Percentiles rank a stretch among this genome's conserved stretches.
Evolutionary conservation across 2,113 vertebrate species (phyloP).

Genomic region (Eublepharis macularius): DNA sequence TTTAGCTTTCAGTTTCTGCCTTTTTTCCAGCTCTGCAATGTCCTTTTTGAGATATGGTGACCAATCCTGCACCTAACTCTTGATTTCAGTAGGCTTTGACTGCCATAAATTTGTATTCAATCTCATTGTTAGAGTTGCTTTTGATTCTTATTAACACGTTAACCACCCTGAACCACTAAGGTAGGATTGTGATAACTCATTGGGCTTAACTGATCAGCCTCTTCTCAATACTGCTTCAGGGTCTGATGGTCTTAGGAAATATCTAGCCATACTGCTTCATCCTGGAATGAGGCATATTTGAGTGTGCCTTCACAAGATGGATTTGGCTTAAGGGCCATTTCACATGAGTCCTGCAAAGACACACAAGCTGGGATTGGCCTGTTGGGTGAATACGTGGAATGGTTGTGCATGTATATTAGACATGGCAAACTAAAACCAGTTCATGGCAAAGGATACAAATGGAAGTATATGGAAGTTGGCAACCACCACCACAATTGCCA

Average conservation of each 20-base stretch:
- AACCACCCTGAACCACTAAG: background rate
- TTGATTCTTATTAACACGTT: background rate
- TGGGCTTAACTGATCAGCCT: background rate
- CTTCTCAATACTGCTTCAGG: background rate
- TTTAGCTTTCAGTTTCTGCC: no score
- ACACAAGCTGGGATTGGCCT: background rate
- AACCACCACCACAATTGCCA: background rate
- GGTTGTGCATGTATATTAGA: background rate
- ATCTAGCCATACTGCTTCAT: background rate
- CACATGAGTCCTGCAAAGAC: background rate
- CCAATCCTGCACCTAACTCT: no score
- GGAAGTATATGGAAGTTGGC: background rate
- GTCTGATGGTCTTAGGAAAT: background rate
- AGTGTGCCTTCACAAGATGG: background rate
- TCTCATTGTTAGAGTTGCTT: background rate
- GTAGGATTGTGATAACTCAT: background rate
- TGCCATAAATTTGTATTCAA: no score
- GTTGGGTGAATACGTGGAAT: background rate
- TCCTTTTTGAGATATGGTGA: no score
- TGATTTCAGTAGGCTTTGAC: no score
- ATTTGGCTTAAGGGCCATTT: background rate
- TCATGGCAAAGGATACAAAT: background rate
- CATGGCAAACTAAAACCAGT: background rate
- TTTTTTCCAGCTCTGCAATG: no score
- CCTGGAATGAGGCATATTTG: background rate